Evolutionary conservation across 1,140 invertebrate genomes (phyloP).

Genomic region (Drosophila tsacasi): DNA sequence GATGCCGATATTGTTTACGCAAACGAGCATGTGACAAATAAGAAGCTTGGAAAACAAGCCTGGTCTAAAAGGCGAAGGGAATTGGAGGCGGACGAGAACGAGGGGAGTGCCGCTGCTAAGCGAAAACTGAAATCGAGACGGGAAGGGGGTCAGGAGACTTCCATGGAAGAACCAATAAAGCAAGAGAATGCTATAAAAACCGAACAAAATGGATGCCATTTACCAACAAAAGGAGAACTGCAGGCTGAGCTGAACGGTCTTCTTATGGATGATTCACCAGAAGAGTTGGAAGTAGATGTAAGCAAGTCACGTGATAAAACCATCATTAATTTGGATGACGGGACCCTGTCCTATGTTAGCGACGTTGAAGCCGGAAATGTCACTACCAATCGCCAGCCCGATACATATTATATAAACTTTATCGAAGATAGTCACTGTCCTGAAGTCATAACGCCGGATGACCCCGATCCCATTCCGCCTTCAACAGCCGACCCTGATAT

Average conservation of each 20-base stretch:
- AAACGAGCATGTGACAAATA: slow-evolving; percentile 68
- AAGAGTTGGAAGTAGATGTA: slow-evolving; percentile 10
- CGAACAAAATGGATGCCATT: slow-evolving; percentile 39
- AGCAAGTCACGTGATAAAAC: slow-evolving; percentile 41
- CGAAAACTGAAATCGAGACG: slow-evolving; percentile 18
- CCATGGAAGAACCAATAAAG: slow-evolving; percentile 41
- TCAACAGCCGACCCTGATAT: slow-evolving; percentile 65
- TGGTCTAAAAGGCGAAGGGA: slow-evolving; percentile 45
- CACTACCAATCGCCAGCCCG: slow-evolving; percentile 14
- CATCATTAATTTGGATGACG: slow-evolving; percentile 52
- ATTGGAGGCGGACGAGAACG: slow-evolving; percentile 24
- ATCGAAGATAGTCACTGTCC: slow-evolving; percentile 17
- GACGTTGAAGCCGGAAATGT: slow-evolving; percentile 17
- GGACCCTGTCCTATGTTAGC: slow-evolving; percentile 39
- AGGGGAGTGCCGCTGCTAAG: slow-evolving; percentile 9
- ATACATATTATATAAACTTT: slow-evolving; percentile 51
- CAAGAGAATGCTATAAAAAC: slow-evolving; percentile 48
- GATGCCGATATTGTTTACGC: slow-evolving; percentile 73
- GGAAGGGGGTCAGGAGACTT: neutral
- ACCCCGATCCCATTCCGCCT: slow-evolving; percentile 8
- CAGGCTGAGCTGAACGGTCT: slow-evolving; percentile 63
- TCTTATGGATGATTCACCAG: slow-evolving; percentile 50
- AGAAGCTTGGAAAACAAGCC: slow-evolving; percentile 61
- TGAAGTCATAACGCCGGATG: slow-evolving; percentile 14
- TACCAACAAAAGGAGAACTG: slow-evolving; percentile 33